Evolutionary conservation across 2,797 vertebrate species (phyloP), one percentile per base, ranked within the genome.

Genomic region (Calcarius lapponicus): DNA sequence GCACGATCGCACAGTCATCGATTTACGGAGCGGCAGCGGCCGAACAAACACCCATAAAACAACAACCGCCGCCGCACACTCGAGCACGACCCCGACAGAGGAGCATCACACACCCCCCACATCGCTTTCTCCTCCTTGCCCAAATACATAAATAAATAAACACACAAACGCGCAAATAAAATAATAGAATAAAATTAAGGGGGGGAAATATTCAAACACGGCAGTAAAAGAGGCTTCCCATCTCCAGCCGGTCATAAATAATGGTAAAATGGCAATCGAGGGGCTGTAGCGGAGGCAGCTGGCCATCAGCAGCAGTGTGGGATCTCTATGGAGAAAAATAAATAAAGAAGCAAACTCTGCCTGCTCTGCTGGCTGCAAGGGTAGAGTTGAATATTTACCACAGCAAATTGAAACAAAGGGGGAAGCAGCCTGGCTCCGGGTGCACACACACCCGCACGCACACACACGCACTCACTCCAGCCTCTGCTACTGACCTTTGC

Each of bases 401-500:
- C 97, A 97, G 97, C 96, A 96, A 96, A 95, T 80, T 95, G 97
- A 98, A 98, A 98, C 97, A 98, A 98, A 98, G 97, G 72, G 96
- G 96, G 97, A 93, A 94, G 91, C 95, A 91, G 84, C 95, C 94
- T 96, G 95, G 97, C 97, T 97, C 94, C 96, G 93, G 86, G 94
- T 84, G 93, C 94, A 57, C 85, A 96, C 95, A 94, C 96, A 93
- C 93, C 73, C 94, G 67, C 89, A 90, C 93, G 94, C 95, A 94
- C 92, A 94, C 94, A 94, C 93, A 90, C 96, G 84, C 96, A 95
- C 95, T 96, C 96, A 15, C 96, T 96, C 95, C 97, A 98, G 98
- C 97, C 97, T 97, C 97, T 96, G 96, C 92, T 93, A 98, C 98
- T 99, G 98, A 99, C 99, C 99, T 99, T 98, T 99, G 98, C 97